Percentiles rank a stretch among this genome's conserved stretches.
Evolutionary conservation across 2,113 vertebrate genomes (phyloP).

Genomic region (Gracilinanus agilis): DNA sequence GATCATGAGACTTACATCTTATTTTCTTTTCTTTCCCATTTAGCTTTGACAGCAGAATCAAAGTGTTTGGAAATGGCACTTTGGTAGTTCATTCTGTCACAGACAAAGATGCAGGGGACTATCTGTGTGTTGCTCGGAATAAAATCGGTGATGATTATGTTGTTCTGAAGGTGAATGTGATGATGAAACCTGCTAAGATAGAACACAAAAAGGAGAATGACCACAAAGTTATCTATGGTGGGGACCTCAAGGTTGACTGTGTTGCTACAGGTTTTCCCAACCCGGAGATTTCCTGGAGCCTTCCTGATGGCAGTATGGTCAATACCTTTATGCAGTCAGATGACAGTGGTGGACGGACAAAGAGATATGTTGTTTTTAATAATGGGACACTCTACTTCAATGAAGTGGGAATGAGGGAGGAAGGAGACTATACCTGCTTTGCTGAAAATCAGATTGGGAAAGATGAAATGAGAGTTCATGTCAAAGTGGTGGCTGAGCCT

Average conservation of each 20-base stretch:
- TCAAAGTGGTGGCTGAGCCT: conserved; percentile 86
- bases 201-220: conserved; percentile 86
- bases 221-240: conserved; percentile 89
- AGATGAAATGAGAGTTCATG: conserved; percentile 93
- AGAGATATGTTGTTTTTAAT: conserved; percentile 92
- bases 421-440: conserved; percentile 95
- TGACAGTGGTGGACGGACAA: conserved; percentile 81
- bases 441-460: conserved; percentile 94
- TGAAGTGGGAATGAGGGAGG: conserved; percentile 89
- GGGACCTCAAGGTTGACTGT: conserved; percentile 92
- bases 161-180: conserved; percentile 88
- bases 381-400: conserved; percentile 95
- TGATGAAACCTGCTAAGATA: conserved; percentile 93
- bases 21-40: conserved; percentile 26
- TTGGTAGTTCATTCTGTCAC: conserved; percentile 89
- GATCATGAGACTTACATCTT: conserved; percentile 31
- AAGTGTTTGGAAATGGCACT: conserved; percentile 91
- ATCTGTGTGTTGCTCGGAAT: conserved; percentile 93
- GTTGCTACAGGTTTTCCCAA: conserved; percentile 93
- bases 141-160: conserved; percentile 91
- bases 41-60: conserved; percentile 90
- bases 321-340: conserved; percentile 87
- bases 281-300: conserved; percentile 93
- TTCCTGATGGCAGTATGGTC: conserved; percentile 94
- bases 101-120: conserved; percentile 91